Evolutionary conservation across 2,797 vertebrate genomes (phyloP).

Genomic region (Rhabdomys pumilio): DNA sequence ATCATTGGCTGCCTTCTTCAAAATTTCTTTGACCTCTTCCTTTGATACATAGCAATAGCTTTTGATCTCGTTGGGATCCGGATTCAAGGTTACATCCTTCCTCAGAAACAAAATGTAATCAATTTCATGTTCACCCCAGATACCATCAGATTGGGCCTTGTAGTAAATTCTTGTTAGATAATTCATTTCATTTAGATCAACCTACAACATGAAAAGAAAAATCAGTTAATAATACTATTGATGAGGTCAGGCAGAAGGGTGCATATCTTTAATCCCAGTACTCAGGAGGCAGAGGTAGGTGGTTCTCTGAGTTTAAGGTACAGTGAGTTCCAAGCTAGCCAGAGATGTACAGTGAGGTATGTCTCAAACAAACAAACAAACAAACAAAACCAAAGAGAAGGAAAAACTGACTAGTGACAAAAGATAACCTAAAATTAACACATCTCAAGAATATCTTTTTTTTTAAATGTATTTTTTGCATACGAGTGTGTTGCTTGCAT

Average conservation of each 20-base stretch:
- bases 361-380: background rate
- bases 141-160: conserved; percentile 96
- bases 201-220: conserved; percentile 87
- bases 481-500: background rate
- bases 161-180: conserved; percentile 98
- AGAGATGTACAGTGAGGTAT: background rate
- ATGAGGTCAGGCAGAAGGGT: background rate
- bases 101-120: conserved; percentile 98
- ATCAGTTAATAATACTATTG: background rate
- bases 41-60: conserved; percentile 95
- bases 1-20: conserved; percentile 92
- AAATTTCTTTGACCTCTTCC: conserved; percentile 94
- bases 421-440: background rate
- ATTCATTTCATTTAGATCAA: conserved; percentile 95
- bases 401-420: background rate
- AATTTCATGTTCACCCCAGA: conserved; percentile 99
- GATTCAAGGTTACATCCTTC: conserved; percentile 95
- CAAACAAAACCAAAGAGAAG: background rate
- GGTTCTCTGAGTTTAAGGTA: background rate
- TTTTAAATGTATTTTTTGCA: background rate
- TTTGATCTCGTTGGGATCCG: conserved; percentile 97
- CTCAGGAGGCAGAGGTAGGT: background rate
- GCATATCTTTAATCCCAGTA: background rate
- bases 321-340: background rate
- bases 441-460: background rate